phyloP scores from a whole-genome alignment of 2,888 invertebrate genomes.

The Ernsta delagoae region DNA sequence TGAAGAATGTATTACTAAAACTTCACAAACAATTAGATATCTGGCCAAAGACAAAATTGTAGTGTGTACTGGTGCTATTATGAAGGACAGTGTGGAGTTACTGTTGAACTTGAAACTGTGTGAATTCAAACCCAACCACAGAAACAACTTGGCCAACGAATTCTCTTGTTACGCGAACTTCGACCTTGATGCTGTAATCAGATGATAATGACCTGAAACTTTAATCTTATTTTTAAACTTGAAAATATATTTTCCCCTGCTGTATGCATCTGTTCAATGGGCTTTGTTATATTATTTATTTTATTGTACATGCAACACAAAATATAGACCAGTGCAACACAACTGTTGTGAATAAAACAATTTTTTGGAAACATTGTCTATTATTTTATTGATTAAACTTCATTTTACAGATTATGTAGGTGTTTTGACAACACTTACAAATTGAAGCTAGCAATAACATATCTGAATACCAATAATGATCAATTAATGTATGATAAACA shows the following conservation, averaged over 20 bases:
- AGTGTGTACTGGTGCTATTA: constrained; percentile 94
- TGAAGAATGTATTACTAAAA: constrained; percentile 95
- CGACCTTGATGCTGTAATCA: constrained; percentile 84
- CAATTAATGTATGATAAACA: too few species aligned
- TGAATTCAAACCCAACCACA: constrained; percentile 91
- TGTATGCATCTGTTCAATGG: too few species aligned
- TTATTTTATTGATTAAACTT: constrained; percentile 73
- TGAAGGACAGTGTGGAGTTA: constrained; percentile 88
- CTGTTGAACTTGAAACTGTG: constrained; percentile 87
- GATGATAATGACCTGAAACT: constrained; percentile 49
- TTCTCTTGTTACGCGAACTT: constrained; percentile 97
- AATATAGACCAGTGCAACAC: too few species aligned
- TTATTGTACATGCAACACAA: too few species aligned
- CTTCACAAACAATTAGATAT: constrained; percentile 90
- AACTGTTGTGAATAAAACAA: constrained; percentile 58
- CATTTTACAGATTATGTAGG: constrained; percentile 71
- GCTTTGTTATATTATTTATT: too few species aligned
- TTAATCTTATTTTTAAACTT: too few species aligned
- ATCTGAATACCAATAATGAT: too few species aligned
- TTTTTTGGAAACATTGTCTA: constrained; percentile 63
- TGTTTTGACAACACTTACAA: constrained; percentile 30
- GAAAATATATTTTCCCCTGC: too few species aligned
- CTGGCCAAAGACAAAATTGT: constrained; percentile 91
- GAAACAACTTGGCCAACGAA: constrained; percentile 96
- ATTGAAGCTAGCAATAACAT: not conserved